phyloP scores from a whole-genome alignment of 2,113 vertebrate genomes.

The Paedocypris sp. region DNA sequence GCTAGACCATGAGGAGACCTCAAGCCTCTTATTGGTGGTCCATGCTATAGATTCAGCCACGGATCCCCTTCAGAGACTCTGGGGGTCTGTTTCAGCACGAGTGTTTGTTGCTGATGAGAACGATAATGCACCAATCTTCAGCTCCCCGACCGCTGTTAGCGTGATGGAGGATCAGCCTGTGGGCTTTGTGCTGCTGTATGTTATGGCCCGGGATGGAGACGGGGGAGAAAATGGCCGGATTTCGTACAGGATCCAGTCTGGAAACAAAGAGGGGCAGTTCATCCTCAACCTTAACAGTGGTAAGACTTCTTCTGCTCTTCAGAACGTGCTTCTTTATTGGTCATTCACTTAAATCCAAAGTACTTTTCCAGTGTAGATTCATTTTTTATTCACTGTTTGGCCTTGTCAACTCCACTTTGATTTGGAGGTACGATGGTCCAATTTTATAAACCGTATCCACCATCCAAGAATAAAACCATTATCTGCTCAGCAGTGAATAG shows the following conservation, averaged over 20 bases:
- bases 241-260: slow-evolving; percentile 71
- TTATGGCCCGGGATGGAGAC: slow-evolving; percentile 79
- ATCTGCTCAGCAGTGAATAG: slow-evolving; percentile 24
- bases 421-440: slow-evolving; percentile 34
- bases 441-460: slow-evolving; percentile 34
- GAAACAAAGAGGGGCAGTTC: slow-evolving; percentile 72
- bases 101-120: slow-evolving; percentile 87
- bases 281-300: slow-evolving; percentile 79
- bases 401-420: slow-evolving; percentile 32
- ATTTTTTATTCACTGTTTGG: slow-evolving; percentile 44
- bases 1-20: slow-evolving; percentile 72
- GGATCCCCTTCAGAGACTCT: slow-evolving; percentile 69
- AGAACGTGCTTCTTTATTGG: background rate
- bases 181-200: slow-evolving; percentile 71
- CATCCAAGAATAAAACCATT: slow-evolving; percentile 26
- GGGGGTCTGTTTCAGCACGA: slow-evolving; percentile 72
- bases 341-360: slow-evolving; percentile 30
- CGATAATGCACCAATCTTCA: slow-evolving; percentile 75
- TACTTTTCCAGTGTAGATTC: slow-evolving; percentile 28
- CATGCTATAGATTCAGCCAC: slow-evolving; percentile 73
- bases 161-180: slow-evolving; percentile 84
- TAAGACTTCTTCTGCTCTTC: slow-evolving; percentile 44
- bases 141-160: slow-evolving; percentile 66
- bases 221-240: slow-evolving; percentile 84
- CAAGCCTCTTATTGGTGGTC: slow-evolving; percentile 76